Base-by-base conservation (phyloP, 2,113 vertebrate species). In the Nothobranchius kuhntae region DNA sequence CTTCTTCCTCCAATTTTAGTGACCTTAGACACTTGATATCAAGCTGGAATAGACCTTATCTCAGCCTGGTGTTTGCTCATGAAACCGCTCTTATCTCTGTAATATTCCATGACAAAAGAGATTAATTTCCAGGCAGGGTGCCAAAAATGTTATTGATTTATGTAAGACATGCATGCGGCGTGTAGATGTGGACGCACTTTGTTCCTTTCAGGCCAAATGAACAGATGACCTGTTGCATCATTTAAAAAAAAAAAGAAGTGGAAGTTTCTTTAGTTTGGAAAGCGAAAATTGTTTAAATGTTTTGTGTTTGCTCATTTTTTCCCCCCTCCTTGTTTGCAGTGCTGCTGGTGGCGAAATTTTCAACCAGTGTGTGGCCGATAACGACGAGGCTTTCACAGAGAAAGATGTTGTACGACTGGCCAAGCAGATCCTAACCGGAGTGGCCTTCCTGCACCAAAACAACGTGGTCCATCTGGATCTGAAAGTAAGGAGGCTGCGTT, bases 291-390 rank as follows among this genome's bases (percentile, higher is more conserved):
- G 30, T 30, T 3, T 4, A 30, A 30, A 30, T 3, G 30, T 30
- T 30, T 30, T 30, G 30, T 30, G 30, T 30, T 30, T 30, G 30
- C 30, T 30, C 38, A 40, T 40, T 45, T 47, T 62, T 60, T 71
- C 57, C 72, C 65, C 65, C 42, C 86, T 0, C 61, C 66, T 70
- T 64, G 65, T 69, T 76, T 71, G 2, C 62, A 99, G 97, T 30
- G 97, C 96, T 53, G 95, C 94, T n/a, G 97, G 97, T 48, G 96
- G 97, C 0, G 96, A 99, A 85, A 96, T 99, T 78, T 99, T 99
- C 83, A 84, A 97, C 87, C 96, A 97, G 38, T 98, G 96, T 59
- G 94, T 97, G 13, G 96, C 95, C 1, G 96, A 98, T 64, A 94
- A 93, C 35, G 96, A 98, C 12, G 95, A 97, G 30, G 94, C 95